Conservation (phyloP, 1,140 invertebrate genomes). For the Melipona quadrifasciata region DNA sequence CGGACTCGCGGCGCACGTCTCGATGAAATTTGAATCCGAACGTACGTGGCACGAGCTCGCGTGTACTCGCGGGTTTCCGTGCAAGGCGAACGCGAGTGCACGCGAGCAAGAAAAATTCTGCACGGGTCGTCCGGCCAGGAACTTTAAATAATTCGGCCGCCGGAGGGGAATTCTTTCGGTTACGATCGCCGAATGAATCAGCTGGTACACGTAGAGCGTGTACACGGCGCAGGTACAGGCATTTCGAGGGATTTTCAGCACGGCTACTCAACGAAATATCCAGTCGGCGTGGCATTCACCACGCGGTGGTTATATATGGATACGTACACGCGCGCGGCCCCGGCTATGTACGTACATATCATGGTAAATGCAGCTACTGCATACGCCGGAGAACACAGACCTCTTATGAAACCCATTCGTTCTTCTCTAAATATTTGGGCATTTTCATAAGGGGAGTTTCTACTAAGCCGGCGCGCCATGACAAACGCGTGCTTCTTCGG, state of each 20-base stretch:
- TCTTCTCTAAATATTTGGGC: conserved; percentile 60
- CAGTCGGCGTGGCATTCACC: conserved; percentile 27
- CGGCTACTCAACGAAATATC: conserved; percentile 38
- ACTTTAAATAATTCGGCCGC: conserved; percentile 38
- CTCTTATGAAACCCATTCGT: conserved; percentile 55
- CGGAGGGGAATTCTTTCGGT: conserved; percentile 29
- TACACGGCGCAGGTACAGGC: neutral
- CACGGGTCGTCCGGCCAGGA: neutral
- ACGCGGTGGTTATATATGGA: neutral
- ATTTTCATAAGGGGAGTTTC: conserved; percentile 53
- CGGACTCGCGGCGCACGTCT: too few species aligned
- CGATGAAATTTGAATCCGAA: too few species aligned
- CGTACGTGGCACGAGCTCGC: too few species aligned
- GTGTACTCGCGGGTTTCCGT: too few species aligned
- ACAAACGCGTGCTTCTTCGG: conserved; percentile 40
- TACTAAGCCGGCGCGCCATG: conserved; percentile 6
- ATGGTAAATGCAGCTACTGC: conserved; percentile 38
- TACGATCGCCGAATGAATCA: neutral
- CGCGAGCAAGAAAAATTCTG: neutral
- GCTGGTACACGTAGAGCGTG: neutral
- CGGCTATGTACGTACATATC: conserved; percentile 24
- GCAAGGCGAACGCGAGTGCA: neutral
- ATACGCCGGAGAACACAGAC: conserved; percentile 30
- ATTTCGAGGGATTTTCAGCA: conserved; percentile 24
- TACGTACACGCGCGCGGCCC: conserved; percentile 2